phyloP scores from a whole-genome alignment of 2,113 vertebrate genomes.

The Bathybates hornii region DNA sequence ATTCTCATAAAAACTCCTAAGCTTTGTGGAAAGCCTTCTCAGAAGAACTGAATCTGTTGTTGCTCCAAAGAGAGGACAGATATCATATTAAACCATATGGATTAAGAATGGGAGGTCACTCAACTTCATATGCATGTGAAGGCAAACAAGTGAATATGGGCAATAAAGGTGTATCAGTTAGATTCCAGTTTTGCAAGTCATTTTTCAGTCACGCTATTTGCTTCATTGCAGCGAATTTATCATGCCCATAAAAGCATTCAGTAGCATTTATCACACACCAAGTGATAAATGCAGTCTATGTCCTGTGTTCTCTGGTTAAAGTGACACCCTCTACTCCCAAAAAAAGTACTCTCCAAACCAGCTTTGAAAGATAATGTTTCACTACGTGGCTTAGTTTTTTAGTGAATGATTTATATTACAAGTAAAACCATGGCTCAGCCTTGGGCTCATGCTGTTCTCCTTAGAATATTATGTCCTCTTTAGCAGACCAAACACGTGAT shows the following conservation, averaged over 20 bases:
- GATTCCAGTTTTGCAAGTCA: constrained; percentile 21
- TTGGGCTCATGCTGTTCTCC: not conserved
- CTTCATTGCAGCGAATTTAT: constrained; percentile 14
- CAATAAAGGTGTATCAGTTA: constrained; percentile 1
- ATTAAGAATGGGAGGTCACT: fast-evolving
- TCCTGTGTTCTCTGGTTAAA: constrained; percentile 8
- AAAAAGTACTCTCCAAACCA: not conserved
- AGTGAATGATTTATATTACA: not conserved
- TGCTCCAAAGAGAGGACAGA: not conserved
- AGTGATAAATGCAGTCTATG: constrained; percentile 33
- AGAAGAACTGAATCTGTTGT: not conserved
- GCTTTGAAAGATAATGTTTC: not conserved
- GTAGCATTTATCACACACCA: not conserved
- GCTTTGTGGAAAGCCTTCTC: not conserved
- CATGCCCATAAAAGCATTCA: constrained; percentile 13
- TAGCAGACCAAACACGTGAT: not conserved
- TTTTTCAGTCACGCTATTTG: constrained; percentile 16
- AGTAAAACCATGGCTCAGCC: not conserved
- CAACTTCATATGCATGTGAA: fast-evolving
- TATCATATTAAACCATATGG: not conserved
- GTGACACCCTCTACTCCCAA: constrained; percentile 11
- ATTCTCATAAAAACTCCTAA: not conserved
- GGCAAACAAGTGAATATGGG: not conserved
- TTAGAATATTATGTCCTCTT: not conserved
- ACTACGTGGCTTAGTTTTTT: not conserved